Percentiles rank a stretch among this genome's conserved stretches.
Conservation (phyloP, 2,888 invertebrate species). For the Eupelmus urozonus region DNA sequence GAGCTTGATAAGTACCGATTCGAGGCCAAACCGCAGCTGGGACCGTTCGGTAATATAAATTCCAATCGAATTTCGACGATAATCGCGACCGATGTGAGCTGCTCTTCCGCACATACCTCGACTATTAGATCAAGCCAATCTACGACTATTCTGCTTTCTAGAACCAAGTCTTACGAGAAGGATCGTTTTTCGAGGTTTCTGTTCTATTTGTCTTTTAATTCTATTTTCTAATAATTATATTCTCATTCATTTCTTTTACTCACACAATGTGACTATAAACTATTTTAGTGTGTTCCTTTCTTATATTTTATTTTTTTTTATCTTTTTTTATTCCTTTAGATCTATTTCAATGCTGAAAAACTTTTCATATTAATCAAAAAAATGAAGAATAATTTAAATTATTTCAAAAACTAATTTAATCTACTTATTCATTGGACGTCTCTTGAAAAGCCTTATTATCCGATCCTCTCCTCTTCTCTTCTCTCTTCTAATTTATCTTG, state of each 20-base stretch:
- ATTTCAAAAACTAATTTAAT: too few relatives aligned
- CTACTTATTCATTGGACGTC: too few relatives aligned
- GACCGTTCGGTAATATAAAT: constrained; percentile 56
- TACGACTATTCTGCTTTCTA: constrained; percentile 17
- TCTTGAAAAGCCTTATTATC: neutral
- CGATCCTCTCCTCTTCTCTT: neutral
- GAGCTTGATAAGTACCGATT: constrained; percentile 35
- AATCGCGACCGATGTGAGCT: constrained; percentile 47
- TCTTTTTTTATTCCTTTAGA: too few relatives aligned
- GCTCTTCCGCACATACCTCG: constrained; percentile 2
- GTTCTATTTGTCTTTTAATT: neutral
- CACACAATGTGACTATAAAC: too few relatives aligned
- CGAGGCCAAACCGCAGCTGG: constrained; percentile 41
- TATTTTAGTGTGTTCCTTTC: too few relatives aligned
- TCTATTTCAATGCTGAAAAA: too few relatives aligned
- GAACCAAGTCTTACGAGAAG: constrained; percentile 25
- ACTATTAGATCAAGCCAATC: constrained; percentile 58
- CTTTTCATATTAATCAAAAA: too few relatives aligned
- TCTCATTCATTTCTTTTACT: too few relatives aligned
- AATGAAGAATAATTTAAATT: neutral
- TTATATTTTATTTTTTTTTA: too few relatives aligned
- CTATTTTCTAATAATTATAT: neutral
- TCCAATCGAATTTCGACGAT: constrained; percentile 59
- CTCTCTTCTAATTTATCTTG: neutral
- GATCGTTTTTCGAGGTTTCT: neutral